Evolutionary conservation across 1,140 invertebrate genomes (phyloP).

Genomic region (Neuroterus valhalla): DNA sequence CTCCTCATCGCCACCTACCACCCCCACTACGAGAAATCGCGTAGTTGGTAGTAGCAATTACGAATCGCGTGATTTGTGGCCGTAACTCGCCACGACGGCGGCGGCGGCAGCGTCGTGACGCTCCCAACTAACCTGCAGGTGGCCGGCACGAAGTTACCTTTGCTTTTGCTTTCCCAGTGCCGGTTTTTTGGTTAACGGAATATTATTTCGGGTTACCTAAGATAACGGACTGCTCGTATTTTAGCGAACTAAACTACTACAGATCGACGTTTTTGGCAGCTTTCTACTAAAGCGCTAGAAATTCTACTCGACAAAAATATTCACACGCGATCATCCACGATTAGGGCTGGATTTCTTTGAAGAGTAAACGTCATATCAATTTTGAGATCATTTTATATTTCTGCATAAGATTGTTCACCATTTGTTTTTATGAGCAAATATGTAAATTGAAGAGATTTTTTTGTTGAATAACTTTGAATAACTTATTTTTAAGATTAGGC

Average conservation of each 20-base stretch:
- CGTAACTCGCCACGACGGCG: conserved; percentile 63
- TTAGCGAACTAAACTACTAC: conserved; percentile 1
- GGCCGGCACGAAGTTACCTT: conserved; percentile 56
- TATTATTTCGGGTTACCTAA: conserved; percentile 26
- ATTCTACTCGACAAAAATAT: neutral
- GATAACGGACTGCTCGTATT: conserved; percentile 16
- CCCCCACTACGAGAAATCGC: conserved; percentile 55
- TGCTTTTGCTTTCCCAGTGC: conserved; percentile 47
- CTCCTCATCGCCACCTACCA: neutral
- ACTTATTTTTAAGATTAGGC: too few species aligned
- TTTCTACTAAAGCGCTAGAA: too few species aligned
- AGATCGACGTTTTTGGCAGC: neutral
- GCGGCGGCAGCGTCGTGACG: conserved; percentile 65
- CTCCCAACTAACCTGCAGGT: conserved; percentile 57
- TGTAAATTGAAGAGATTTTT: too few species aligned
- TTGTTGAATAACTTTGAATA: too few species aligned
- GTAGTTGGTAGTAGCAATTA: conserved; percentile 66
- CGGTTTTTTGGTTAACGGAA: conserved; percentile 42
- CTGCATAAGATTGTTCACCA: too few species aligned
- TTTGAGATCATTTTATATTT: neutral
- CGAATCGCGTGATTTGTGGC: conserved; percentile 66
- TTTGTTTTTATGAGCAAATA: too few species aligned
- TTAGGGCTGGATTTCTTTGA: neutral
- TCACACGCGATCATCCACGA: neutral
- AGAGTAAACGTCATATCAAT: neutral